Percentiles rank a stretch among this genome's conserved stretches.
Conservation (phyloP, 2,113 vertebrate species). For the Patagioenas fasciata region DNA sequence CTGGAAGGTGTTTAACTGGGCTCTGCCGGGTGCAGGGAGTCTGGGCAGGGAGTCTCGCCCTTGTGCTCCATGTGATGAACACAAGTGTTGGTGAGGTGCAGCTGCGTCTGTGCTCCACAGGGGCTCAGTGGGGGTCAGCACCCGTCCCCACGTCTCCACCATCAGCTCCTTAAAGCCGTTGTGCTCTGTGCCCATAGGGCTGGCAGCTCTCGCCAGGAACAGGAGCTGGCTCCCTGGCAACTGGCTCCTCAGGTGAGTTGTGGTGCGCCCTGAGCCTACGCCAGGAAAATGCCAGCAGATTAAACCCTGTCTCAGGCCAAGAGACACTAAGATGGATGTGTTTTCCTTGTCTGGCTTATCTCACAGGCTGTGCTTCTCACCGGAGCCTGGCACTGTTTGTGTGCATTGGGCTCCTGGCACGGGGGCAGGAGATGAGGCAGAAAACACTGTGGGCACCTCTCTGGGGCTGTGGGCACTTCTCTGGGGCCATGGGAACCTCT, state of each 20-base stretch:
- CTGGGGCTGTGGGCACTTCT: neutral
- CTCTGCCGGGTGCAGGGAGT: fast-evolving
- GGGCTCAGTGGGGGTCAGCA: neutral
- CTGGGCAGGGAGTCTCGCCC: neutral
- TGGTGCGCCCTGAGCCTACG: constrained; percentile 21
- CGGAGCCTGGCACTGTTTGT: constrained; percentile 12
- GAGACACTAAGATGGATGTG: constrained; percentile 35
- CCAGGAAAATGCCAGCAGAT: constrained; percentile 56
- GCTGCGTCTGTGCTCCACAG: fast-evolving
- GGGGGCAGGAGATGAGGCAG: neutral
- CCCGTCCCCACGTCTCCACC: neutral
- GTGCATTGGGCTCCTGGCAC: constrained; percentile 36
- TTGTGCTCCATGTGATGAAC: neutral
- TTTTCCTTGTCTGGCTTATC: constrained; percentile 37
- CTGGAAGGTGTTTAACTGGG: neutral
- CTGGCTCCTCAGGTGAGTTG: constrained; percentile 49
- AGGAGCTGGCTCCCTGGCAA: constrained; percentile 42
- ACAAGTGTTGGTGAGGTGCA: fast-evolving
- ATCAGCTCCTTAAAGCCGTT: neutral
- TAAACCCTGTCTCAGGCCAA: constrained; percentile 24
- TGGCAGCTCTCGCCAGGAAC: neutral
- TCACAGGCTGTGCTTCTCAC: neutral
- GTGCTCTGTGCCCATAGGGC: neutral
- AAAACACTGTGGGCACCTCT: neutral
- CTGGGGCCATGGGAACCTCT: too few species aligned